phyloP scores from a whole-genome alignment of 2,113 vertebrate genomes.

The Barbus barbus region DNA sequence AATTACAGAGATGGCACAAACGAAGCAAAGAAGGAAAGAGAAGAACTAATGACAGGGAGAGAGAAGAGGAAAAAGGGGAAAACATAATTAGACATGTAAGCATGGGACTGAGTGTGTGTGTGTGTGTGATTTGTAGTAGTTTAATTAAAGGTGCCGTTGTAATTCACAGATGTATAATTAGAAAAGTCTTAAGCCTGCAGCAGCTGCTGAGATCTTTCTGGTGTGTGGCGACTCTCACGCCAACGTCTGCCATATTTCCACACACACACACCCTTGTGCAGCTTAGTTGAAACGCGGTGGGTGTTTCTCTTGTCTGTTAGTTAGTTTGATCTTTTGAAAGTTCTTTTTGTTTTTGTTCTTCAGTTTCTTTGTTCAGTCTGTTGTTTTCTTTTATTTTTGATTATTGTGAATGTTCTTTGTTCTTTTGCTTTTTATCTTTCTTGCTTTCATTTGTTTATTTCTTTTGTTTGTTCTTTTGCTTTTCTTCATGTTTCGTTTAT shows the following conservation, averaged over 20 bases:
- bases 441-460: too few relatives aligned
- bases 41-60: background rate
- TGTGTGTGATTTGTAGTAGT: background rate
- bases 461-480: too few relatives aligned
- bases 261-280: background rate
- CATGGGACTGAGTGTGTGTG: background rate
- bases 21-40: background rate
- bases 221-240: background rate
- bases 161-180: constrained; percentile 46
- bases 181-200: constrained; percentile 24
- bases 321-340: too few relatives aligned
- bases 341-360: too few relatives aligned
- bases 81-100: constrained; percentile 1
- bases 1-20: background rate
- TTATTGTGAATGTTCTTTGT: too few relatives aligned
- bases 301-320: too few relatives aligned
- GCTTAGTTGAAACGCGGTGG: background rate
- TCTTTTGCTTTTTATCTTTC: too few relatives aligned
- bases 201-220: constrained; percentile 53
- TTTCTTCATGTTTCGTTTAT: too few relatives aligned
- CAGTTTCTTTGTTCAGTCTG: too few relatives aligned
- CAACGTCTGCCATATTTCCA: background rate
- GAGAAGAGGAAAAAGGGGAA: background rate
- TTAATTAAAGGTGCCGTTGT: constrained; percentile 33
- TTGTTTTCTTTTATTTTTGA: too few relatives aligned